phyloP scores from a whole-genome alignment of 2,797 vertebrate genomes.

The Gobio occitaniae region DNA sequence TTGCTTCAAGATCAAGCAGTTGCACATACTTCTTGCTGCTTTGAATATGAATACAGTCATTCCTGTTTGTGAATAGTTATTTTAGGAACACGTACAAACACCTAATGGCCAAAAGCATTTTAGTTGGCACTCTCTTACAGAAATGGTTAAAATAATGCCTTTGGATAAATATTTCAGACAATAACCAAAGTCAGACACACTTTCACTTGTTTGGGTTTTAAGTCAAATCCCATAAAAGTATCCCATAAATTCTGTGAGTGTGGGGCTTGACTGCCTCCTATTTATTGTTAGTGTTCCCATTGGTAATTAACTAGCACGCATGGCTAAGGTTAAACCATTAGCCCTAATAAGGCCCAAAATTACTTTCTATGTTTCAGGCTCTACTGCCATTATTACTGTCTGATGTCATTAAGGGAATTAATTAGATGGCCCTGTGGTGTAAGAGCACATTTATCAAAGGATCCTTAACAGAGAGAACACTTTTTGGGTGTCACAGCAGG shows the following conservation, averaged over 20 bases:
- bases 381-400: slow-evolving; percentile 60
- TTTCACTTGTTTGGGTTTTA: slow-evolving; percentile 25
- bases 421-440: slow-evolving; percentile 58
- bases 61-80: neutral
- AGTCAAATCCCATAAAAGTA: slow-evolving; percentile 25
- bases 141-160: neutral
- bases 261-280: slow-evolving; percentile 38
- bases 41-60: neutral
- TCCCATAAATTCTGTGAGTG: slow-evolving; percentile 17
- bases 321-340: slow-evolving; percentile 60
- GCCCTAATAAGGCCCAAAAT: slow-evolving; percentile 61
- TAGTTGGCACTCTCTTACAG: neutral
- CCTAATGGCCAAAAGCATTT: neutral
- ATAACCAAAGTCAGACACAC: slow-evolving; percentile 22
- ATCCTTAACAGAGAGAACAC: slow-evolving; percentile 48
- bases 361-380: slow-evolving; percentile 58
- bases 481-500: slow-evolving; percentile 33
- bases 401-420: slow-evolving; percentile 65
- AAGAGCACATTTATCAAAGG: slow-evolving; percentile 63
- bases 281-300: slow-evolving; percentile 56
- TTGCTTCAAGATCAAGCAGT: neutral
- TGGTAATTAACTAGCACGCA: slow-evolving; percentile 56
- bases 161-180: slow-evolving; percentile 20
- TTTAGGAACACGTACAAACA: neutral
- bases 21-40: neutral